Evolutionary conservation across 2,113 vertebrate species (phyloP), one percentile per base, ranked within the genome.

Genomic region (Oryzias javanicus): DNA sequence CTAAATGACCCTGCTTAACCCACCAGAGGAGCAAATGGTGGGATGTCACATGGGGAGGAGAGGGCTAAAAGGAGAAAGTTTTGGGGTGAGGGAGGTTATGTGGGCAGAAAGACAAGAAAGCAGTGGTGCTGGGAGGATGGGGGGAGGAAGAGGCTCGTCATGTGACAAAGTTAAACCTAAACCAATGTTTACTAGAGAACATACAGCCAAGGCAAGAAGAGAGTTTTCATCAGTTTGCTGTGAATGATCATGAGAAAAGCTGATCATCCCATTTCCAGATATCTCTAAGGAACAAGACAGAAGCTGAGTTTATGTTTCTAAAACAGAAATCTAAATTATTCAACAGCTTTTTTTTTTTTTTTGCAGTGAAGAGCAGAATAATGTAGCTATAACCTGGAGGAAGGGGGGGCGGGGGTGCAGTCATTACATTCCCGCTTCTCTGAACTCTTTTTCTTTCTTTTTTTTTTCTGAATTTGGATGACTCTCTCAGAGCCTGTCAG

Each of bases 1-100:
- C 85, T 73, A 89, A 83, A 65, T 82, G 86, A 91, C 89, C 90
- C 85, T 83, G 72, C 80, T 90, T 91, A 90, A 92, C 90, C 90
- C 77, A 60, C 45, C 42, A 44, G 72, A 53, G 61, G 59, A 70
- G 42, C 48, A 19, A 79, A 77, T 67, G 60, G 66, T 0, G 0
- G 65, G 61, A 57, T 75, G 76, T 64, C 64, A 55, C 42, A 20
- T 60, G 51, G 71, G 65, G 64, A 60, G 46, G 49, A 69, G 62
- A 57, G 47, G 44, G 50, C 55, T 72, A 64, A 19, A 49, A 62
- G 55, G 46, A 64, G 50, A 67, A 68, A 40, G 64, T 67, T 75
- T 73, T 45, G 4, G 60, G 47, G 52, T 42, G 62, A 25, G 47
- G 27, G 50, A 25, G 44, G 60, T 45, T 74, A 66, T 4, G 42